Conservation (phyloP, 2,797 vertebrate species). For the Bucorvus abyssinicus region DNA sequence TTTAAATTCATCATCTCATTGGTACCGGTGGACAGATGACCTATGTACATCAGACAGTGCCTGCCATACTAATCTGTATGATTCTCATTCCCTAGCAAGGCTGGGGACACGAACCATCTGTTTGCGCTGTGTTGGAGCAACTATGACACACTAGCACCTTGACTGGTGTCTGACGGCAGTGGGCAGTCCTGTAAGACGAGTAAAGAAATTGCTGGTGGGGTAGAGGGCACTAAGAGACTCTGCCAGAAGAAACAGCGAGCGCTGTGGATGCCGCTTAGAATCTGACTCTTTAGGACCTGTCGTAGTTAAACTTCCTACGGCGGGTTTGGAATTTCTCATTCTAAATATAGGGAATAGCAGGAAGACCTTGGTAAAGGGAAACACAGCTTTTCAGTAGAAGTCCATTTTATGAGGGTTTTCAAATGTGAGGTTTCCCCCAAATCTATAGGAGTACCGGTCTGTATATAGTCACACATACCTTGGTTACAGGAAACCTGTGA, state of each 20-base stretch:
- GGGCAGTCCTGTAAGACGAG: not conserved
- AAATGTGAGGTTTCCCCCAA: not conserved
- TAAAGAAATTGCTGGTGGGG: not conserved
- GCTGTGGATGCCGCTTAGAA: not conserved
- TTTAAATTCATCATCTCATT: not conserved
- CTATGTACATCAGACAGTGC: not conserved
- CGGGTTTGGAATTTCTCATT: not conserved
- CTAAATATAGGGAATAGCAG: not conserved
- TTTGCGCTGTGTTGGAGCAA: not conserved
- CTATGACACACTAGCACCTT: not conserved
- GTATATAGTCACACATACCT: not conserved
- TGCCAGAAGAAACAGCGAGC: not conserved
- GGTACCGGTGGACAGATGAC: not conserved
- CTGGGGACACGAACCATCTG: not conserved
- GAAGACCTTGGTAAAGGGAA: not conserved
- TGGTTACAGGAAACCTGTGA: not conserved
- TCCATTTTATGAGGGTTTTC: not conserved
- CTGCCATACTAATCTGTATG: not conserved
- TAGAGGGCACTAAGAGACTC: not conserved
- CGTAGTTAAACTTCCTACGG: not conserved
- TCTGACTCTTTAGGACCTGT: not conserved
- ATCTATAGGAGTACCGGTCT: not conserved
- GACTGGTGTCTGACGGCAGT: not conserved
- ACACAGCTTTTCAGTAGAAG: not conserved
- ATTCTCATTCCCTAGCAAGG: not conserved